Evolutionary conservation across 2,888 invertebrate species (phyloP).

Genomic region (Xylophagus ater): DNA sequence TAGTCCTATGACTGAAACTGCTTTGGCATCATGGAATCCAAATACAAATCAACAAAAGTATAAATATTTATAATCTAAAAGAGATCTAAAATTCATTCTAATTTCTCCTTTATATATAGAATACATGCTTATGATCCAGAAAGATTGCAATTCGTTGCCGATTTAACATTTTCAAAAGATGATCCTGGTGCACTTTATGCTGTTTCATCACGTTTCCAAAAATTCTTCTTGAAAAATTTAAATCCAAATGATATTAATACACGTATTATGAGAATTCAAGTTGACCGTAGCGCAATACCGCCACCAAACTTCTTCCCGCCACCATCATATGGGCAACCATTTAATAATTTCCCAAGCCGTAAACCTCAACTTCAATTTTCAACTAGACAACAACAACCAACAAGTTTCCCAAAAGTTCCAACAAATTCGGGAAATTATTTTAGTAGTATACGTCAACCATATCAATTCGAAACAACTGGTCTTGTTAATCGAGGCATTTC

Average conservation of each 20-base stretch:
- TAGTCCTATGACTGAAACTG: slow-evolving; percentile 69
- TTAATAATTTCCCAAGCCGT: background rate
- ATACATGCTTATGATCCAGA: slow-evolving; percentile 61
- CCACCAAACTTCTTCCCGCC: background rate
- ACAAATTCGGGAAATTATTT: no score
- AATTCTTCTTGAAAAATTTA: slow-evolving; percentile 60
- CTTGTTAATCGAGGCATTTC: slow-evolving; percentile 26
- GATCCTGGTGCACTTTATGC: slow-evolving; percentile 65
- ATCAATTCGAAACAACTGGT: slow-evolving; percentile 26
- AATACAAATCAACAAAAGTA: slow-evolving; percentile 59
- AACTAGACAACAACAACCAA: background rate
- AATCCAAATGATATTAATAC: slow-evolving; percentile 60
- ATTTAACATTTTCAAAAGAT: slow-evolving; percentile 54
- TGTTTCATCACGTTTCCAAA: slow-evolving; percentile 66
- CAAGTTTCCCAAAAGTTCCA: no score
- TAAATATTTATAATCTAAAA: slow-evolving; percentile 12
- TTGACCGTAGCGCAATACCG: background rate
- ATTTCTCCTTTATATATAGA: slow-evolving; percentile 33
- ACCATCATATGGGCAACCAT: background rate
- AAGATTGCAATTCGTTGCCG: slow-evolving; percentile 66
- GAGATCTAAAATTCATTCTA: background rate
- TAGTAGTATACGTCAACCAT: slow-evolving; percentile 27
- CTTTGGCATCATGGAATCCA: slow-evolving; percentile 71
- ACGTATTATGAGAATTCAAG: slow-evolving; percentile 52
- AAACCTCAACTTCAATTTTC: background rate